Evolutionary conservation across 2,797 vertebrate genomes (phyloP).

Genomic region (Hydrocynus forskahlii): DNA sequence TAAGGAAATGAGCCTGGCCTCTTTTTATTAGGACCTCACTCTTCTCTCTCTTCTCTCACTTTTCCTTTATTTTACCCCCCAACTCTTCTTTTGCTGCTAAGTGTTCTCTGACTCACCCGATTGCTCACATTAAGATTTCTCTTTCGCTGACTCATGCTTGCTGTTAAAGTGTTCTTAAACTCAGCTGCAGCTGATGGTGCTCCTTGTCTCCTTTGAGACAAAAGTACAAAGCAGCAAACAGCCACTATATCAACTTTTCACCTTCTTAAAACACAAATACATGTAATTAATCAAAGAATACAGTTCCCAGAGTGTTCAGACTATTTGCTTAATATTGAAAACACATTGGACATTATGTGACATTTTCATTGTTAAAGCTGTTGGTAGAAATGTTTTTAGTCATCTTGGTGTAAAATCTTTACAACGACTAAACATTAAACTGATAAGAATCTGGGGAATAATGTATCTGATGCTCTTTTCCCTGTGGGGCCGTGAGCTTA

Average conservation of each 20-base stretch:
- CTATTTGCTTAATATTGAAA: too few species aligned
- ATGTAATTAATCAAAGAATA: background rate
- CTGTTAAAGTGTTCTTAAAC: background rate
- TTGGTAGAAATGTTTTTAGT: too few species aligned
- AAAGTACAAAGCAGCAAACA: background rate
- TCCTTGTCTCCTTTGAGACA: background rate
- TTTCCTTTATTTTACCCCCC: background rate
- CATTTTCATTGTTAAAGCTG: too few species aligned
- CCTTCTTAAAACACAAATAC: background rate
- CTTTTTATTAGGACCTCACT: background rate
- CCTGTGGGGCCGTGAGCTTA: too few species aligned
- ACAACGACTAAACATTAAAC: too few species aligned
- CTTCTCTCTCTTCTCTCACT: background rate
- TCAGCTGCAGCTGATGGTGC: background rate
- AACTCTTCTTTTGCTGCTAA: background rate
- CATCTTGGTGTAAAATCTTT: too few species aligned
- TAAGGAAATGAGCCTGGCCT: background rate
- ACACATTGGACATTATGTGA: too few species aligned
- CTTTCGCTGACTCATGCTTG: slow-evolving; percentile 13
- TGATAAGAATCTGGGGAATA: too few species aligned
- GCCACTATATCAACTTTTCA: background rate
- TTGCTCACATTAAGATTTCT: slow-evolving; percentile 11
- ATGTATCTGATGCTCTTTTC: too few species aligned
- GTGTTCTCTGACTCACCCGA: slow-evolving; percentile 8
- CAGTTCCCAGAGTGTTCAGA: too few species aligned